Evolutionary conservation across 2,888 invertebrate genomes (phyloP), one percentile per base, ranked within the genome.

Genomic region (Anoplius nigerrimus): DNA sequence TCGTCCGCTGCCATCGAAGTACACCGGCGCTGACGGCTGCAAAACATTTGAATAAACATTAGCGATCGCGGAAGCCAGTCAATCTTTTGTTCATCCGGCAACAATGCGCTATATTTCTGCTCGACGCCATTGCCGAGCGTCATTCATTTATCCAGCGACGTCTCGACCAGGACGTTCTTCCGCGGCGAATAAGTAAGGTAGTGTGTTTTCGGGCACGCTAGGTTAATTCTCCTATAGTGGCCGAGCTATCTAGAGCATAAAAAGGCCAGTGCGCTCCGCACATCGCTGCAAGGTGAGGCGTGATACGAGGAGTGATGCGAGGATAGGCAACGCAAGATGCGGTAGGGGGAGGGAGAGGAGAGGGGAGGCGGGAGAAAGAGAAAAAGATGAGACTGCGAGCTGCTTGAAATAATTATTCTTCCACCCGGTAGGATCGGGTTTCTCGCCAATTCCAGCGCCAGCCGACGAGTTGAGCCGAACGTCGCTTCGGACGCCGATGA

Each of bases 241-340:
- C 52, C 66, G 76, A 72, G 82, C 75, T 87, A 87, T 88, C 81
- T 83, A 87, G 87, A 88, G 87, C 87, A 86, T 86, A 87, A 87
- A 87, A 86, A 83, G 80, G 80, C 76, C 78, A 76, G 79, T 72
- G 73, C 72, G 75, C 57, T 54, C 58, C 70, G 48, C 66, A 66
- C 60, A 67, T 60, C 52, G 62, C 56, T 56, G 69, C 68, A 55
- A 43, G 61, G 68, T 73, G 72, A 57, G 65, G 53, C 64, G 69
- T 58, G 18, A 60, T 53, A 62, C 56, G n/a, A n/a, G n/a, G n/a
- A n/a, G 69, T 58, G 18, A 52, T 53, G 65, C 59, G 67, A 63
- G 64, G 46, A 6, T 34, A 34, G 34, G 34, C 34, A 34, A 34
- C 11, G 11, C 11, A 13, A 34, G 34, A 34, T 34, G 11, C 34